These are phyloP conservation scores for Callorhinus ursinus DNA, from an alignment of 2,113 vertebrate species.

Conservation along the genomic window DNA sequence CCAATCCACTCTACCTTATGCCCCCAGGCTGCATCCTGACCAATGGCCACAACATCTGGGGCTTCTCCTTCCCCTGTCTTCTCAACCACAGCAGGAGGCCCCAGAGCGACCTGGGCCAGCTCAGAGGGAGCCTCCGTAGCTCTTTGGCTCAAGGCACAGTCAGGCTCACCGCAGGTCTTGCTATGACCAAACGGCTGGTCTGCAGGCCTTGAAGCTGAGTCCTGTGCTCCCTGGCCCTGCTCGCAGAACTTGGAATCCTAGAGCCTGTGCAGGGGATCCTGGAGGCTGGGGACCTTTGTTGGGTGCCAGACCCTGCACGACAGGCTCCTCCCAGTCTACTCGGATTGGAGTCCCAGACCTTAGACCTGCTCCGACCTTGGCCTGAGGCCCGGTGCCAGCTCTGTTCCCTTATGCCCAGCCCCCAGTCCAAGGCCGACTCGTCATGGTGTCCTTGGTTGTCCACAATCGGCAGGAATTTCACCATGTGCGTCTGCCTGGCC, in stretches of 20 bases:
- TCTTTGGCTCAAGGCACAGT: neutral
- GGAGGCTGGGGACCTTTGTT: neutral
- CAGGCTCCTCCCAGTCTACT: neutral
- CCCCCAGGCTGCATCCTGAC: accelerated
- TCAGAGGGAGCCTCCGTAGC: accelerated
- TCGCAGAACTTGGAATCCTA: neutral
- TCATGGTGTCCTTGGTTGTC: no score
- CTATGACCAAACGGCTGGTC: neutral
- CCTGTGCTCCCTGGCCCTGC: neutral
- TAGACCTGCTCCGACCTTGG: neutral
- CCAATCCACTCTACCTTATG: accelerated
- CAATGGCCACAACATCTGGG: accelerated
- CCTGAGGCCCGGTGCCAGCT: neutral
- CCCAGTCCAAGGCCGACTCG: neutral
- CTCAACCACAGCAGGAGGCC: neutral
- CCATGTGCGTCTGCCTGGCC: neutral
- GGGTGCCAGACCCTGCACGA: neutral
- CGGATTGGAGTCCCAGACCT: neutral
- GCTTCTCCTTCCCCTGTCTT: accelerated
- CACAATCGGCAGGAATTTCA: no score
- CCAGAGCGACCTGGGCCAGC: accelerated
- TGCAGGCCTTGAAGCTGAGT: neutral
- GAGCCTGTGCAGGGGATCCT: no score
- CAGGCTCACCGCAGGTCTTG: neutral
- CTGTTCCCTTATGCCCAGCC: neutral